Conservation (phyloP, 2,888 invertebrate species). For the Silvanus unidentatus region DNA sequence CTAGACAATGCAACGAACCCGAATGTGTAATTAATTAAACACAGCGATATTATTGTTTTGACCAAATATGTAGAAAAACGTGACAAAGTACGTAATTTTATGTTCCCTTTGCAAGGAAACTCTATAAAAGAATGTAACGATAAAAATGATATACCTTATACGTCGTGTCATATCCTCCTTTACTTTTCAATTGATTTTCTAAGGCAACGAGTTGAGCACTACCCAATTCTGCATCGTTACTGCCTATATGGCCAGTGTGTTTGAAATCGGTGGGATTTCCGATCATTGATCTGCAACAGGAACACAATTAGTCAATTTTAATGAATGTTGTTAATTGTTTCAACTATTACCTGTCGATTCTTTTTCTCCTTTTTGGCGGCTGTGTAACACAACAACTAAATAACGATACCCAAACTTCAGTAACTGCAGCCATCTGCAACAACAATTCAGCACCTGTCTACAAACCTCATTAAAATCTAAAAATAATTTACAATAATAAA, state of each 20-base stretch:
- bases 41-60: not conserved
- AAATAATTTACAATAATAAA: not conserved
- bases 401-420: slow-evolving; percentile 85
- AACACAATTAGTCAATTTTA: not conserved
- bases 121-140: too few relatives aligned
- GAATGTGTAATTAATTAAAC: not conserved
- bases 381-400: slow-evolving; percentile 86
- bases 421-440: slow-evolving; percentile 51
- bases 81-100: too few relatives aligned
- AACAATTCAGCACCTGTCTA: slow-evolving; percentile 3
- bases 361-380: slow-evolving; percentile 68
- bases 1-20: too few relatives aligned
- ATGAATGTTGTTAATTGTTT: not conserved
- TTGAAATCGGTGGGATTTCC: slow-evolving; percentile 92
- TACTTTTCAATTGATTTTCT: slow-evolving; percentile 93
- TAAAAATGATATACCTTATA: slow-evolving; percentile 36
- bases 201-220: slow-evolving; percentile 77
- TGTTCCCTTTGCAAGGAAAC: too few relatives aligned
- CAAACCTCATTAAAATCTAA: not conserved
- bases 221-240: slow-evolving; percentile 81
- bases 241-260: slow-evolving; percentile 89
- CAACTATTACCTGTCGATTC: slow-evolving; percentile 57
- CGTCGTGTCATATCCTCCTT: slow-evolving; percentile 78
- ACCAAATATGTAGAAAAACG: not conserved
- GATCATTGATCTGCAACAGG: slow-evolving; percentile 90